phyloP scores from a whole-genome alignment of 2,888 invertebrate genomes.

The Cerastis leucographa region DNA sequence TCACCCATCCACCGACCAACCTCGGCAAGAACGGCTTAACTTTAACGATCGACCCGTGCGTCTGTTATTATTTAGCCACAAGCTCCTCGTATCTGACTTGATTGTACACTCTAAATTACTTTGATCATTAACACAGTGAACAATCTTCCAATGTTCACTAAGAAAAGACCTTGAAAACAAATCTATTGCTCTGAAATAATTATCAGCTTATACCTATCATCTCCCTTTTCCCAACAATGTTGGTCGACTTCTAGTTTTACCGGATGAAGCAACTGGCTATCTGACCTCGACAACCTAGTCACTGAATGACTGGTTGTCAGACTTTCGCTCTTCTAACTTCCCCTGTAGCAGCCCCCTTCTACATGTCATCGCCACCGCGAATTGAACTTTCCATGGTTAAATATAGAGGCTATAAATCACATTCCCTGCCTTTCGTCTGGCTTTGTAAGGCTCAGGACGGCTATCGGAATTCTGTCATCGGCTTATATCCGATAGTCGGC shows the following conservation, averaged over 20 bases:
- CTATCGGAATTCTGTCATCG: constrained; percentile 15
- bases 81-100: too few relatives aligned
- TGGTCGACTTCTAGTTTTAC: background rate
- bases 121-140: background rate
- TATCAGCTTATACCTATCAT: background rate
- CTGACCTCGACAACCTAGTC: background rate
- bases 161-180: background rate
- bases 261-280: background rate
- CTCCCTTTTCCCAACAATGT: background rate
- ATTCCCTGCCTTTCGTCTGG: background rate
- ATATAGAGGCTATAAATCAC: constrained; percentile 21
- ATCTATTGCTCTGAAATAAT: background rate
- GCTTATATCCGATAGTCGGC: constrained; percentile 16
- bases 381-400: background rate
- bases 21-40: too few relatives aligned
- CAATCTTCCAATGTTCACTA: background rate
- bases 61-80: too few relatives aligned
- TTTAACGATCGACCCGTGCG: too few relatives aligned
- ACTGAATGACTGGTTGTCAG: background rate
- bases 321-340: too few relatives aligned
- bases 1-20: too few relatives aligned
- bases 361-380: background rate
- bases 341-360: too few relatives aligned
- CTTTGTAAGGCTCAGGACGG: constrained; percentile 10
- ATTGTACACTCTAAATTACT: background rate